Evolutionary conservation across 2,113 vertebrate genomes (phyloP), one percentile per base, ranked within the genome.

Genomic region (Numenius arquata): DNA sequence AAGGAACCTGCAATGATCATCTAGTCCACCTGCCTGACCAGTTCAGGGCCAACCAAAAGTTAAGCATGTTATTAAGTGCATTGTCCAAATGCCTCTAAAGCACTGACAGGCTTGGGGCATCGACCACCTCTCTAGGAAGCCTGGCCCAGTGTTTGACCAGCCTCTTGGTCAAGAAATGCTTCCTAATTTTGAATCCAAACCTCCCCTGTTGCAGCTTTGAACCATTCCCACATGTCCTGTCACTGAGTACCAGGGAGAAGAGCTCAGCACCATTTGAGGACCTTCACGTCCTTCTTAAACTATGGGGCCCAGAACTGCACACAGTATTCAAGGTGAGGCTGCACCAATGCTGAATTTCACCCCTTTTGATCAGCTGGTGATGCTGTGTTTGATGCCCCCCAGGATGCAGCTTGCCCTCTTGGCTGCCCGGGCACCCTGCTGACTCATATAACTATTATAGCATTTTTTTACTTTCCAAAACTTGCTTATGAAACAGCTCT

Each of bases 181-280:
- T 61, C 30, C 25, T 81, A 10, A 48, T 26, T 15, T 36, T 13
- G 18, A 56, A 21, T 48, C 26, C 84, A 18, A 87, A 61, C 20
- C 5, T 77, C 3, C 17, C 12, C 36, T 56, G 11, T 12, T 0
- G 6, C 29, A 84, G 20, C 5, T 52, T 38, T 40, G 48, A 65
- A 47, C 59, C 22, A 5, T 55, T 74, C 59, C 48, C 15, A 3
- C 0, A 0, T 1, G 2, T 85, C 5, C n/a, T 53, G 1, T 29
- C 21, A 6, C 38, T 38, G 53, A 20, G 22, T 20, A 43, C 25
- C 19, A 41, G 45, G 29, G 9, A 83, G 73, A 55, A 29, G 36
- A 55, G 43, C 8, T 84, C 53, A 68, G 21, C 25, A 40, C 19
- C 10, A 12, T 65, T 53, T 43, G 41, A 26, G 25, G 11, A 47